These are phyloP conservation scores for Sebastiscus tertius DNA, from an alignment of 2,797 vertebrate species.

Conservation along the genomic window DNA sequence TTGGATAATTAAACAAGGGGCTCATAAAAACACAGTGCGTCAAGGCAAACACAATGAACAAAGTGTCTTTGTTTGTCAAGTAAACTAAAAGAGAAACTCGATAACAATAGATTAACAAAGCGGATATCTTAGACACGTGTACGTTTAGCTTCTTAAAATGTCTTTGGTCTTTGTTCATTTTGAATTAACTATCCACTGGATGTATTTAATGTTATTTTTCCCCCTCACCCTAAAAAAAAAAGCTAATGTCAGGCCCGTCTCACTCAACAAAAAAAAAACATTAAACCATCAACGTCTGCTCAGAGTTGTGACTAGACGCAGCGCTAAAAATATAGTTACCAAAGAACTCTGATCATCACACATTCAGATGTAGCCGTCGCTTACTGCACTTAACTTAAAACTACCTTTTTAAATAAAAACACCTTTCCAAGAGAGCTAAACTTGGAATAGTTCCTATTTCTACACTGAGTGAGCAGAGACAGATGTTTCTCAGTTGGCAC, in stretches of 20 bases:
- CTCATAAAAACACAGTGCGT: conserved; percentile 31
- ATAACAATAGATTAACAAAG: neutral
- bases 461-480: neutral
- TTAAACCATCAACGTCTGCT: conserved; percentile 8
- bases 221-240: neutral
- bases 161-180: neutral
- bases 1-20: neutral
- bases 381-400: conserved; percentile 66
- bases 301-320: conserved; percentile 19
- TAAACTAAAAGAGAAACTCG: neutral
- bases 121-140: neutral
- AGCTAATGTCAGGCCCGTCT: neutral
- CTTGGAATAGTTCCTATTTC: conserved; percentile 36
- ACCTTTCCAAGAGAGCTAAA: conserved; percentile 4
- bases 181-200: neutral
- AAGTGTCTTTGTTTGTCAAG: neutral
- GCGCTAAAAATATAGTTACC: conserved; percentile 51
- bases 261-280: neutral
- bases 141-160: neutral
- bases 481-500: neutral
- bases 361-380: conserved; percentile 52
- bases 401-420: conserved; percentile 60
- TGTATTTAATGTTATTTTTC: neutral
- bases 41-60: conserved; percentile 17
- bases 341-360: conserved; percentile 65